Evolutionary conservation across 2,113 vertebrate species (phyloP).

Genomic region (Megaceryle torquata): DNA sequence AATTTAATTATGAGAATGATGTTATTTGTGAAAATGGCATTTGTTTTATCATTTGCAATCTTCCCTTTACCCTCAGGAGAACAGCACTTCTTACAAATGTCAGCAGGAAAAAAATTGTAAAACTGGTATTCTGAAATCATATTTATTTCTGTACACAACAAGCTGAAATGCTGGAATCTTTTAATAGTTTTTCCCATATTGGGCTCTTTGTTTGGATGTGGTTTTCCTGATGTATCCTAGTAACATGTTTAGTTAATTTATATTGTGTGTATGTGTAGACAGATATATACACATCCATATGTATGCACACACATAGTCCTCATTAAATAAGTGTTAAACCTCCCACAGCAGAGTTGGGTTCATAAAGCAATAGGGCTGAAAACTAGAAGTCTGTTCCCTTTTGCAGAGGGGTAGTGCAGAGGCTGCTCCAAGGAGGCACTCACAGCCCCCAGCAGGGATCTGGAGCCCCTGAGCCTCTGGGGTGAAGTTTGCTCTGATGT

Average conservation of each 20-base stretch:
- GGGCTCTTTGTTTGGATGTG: conserved; percentile 53
- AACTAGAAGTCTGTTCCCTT: not conserved
- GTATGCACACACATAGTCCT: conserved; percentile 38
- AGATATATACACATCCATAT: conserved; percentile 59
- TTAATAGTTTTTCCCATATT: conserved; percentile 48
- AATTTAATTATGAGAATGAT: not conserved
- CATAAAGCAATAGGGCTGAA: not conserved
- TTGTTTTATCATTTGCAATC: not conserved
- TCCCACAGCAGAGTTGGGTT: conserved; percentile 6
- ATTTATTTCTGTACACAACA: conserved; percentile 1
- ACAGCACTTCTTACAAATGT: not conserved
- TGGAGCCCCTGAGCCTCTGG: not conserved
- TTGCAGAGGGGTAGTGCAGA: not conserved
- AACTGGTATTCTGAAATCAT: not conserved
- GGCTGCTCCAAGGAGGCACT: not conserved
- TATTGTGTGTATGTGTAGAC: conserved; percentile 36
- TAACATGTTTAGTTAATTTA: conserved; percentile 63
- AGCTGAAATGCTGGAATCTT: not conserved
- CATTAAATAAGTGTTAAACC: conserved; percentile 53
- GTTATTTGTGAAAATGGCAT: not conserved
- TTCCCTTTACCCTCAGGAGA: not conserved
- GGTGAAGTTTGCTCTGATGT: not conserved
- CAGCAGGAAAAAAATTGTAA: not conserved
- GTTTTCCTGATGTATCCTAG: conserved; percentile 65
- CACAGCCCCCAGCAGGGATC: accelerated